A percentile compares a stretch with the other conserved stretches of the same genome.
Evolutionary conservation across 2,113 vertebrate species (phyloP).

Genomic region (Calypte anna): DNA sequence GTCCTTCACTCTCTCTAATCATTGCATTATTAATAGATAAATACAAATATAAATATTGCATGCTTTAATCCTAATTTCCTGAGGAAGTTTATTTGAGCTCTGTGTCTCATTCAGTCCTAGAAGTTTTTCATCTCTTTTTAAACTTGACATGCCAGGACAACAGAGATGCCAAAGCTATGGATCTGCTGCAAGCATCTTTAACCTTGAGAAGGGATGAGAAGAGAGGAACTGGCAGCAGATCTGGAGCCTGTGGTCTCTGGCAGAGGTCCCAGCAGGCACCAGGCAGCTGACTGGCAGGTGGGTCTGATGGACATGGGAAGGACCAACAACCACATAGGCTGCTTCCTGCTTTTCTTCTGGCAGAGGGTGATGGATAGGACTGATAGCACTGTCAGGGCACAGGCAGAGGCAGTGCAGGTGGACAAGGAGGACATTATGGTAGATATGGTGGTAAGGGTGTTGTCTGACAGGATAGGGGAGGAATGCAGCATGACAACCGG

Average conservation of each 20-base stretch:
- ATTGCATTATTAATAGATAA: not conserved
- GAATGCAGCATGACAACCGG: fast-evolving
- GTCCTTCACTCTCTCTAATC: not conserved
- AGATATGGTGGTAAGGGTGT: fast-evolving
- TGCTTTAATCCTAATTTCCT: not conserved
- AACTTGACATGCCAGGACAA: not conserved
- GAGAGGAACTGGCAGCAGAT: not conserved
- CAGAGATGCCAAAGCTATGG: not conserved
- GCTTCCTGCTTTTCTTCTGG: not conserved
- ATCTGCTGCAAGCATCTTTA: fast-evolving
- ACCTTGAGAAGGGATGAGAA: not conserved
- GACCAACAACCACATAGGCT: not conserved
- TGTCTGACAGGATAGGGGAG: fast-evolving
- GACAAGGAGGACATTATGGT: not conserved
- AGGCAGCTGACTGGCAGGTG: not conserved
- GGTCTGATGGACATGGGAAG: not conserved
- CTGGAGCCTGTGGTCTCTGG: fast-evolving
- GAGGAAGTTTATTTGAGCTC: not conserved
- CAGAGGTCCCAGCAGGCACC: not conserved
- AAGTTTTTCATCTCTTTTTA: not conserved
- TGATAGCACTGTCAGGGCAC: not conserved
- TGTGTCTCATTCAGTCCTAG: not conserved
- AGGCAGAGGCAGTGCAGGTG: fast-evolving
- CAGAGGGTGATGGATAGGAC: no score
- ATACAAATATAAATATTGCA: not conserved